phyloP scores from a whole-genome alignment of 2,888 invertebrate genomes.

The Apamea crenata region DNA sequence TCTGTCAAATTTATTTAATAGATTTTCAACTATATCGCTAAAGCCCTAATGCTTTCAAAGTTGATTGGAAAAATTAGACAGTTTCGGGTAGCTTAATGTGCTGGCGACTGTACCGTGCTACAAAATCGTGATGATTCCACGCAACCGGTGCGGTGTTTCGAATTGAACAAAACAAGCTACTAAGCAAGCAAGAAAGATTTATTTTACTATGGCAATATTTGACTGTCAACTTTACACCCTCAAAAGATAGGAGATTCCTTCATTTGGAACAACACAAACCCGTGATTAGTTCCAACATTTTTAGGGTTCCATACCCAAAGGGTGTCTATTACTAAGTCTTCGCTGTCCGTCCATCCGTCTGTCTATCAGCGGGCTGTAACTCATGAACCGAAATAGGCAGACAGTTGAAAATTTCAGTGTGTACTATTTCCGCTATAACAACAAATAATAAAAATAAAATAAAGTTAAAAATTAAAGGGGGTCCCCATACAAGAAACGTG shows the following conservation, averaged over 20 bases:
- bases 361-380: background rate
- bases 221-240: background rate
- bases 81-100: no score
- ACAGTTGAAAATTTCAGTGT: background rate
- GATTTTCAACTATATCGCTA: no score
- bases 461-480: no score
- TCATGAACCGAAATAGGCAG: background rate
- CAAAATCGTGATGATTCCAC: background rate
- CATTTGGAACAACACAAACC: background rate
- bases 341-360: background rate
- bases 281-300: background rate
- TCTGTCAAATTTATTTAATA: no score
- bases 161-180: background rate
- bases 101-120: background rate
- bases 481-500: background rate
- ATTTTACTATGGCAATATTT: background rate
- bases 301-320: background rate
- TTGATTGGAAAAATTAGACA: no score
- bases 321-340: background rate
- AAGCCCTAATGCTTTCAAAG: no score
- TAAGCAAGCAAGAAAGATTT: background rate
- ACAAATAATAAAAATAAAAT: background rate
- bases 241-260: background rate
- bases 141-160: background rate
- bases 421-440: background rate